Evolutionary conservation across 2,113 vertebrate genomes (phyloP).

Genomic region (Apodemus sylvaticus): DNA sequence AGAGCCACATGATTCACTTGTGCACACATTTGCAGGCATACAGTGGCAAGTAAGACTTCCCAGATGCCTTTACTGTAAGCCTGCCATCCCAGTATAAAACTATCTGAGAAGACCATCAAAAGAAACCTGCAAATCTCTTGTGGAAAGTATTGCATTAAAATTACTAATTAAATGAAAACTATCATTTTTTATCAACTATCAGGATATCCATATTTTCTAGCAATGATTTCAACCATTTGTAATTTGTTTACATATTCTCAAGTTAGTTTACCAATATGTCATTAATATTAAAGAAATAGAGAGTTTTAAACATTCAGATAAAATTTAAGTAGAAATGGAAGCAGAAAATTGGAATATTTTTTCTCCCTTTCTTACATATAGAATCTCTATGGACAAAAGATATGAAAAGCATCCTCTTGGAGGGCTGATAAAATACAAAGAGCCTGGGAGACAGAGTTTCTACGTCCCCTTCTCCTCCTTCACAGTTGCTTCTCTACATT

Average conservation of each 20-base stretch:
- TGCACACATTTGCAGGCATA: not conserved
- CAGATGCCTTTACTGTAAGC: too few species aligned
- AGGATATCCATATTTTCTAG: not conserved
- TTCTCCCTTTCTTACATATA: not conserved
- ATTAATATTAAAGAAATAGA: not conserved
- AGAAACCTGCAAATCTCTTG: not conserved
- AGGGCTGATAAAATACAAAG: not conserved
- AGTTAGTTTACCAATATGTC: not conserved
- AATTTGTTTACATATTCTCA: not conserved
- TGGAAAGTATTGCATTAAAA: not conserved
- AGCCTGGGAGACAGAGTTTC: not conserved
- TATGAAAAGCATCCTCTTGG: not conserved
- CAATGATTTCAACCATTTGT: not conserved
- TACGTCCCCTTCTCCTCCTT: not conserved
- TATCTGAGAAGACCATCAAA: not conserved
- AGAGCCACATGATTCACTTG: not conserved
- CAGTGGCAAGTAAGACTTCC: fast-evolving
- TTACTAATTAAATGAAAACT: not conserved
- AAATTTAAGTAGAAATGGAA: not conserved
- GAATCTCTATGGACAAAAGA: not conserved
- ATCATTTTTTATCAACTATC: not conserved
- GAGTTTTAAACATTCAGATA: not conserved
- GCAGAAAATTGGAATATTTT: not conserved
- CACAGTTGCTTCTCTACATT: not conserved
- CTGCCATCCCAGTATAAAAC: not conserved